Conservation (phyloP, 2,113 vertebrate species). For the Neodon shergylaensis region DNA sequence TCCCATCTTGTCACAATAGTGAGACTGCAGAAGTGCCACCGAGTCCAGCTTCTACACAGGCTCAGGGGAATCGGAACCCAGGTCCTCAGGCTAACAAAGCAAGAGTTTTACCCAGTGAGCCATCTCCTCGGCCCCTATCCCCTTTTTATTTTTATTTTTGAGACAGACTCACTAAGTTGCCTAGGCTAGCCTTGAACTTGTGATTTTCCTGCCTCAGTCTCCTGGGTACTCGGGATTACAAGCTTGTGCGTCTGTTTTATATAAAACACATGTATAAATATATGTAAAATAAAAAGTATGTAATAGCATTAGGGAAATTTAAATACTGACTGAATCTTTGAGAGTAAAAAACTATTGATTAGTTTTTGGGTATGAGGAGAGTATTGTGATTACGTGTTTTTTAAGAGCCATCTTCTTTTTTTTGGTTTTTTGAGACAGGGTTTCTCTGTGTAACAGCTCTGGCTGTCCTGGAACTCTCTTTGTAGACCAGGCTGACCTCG, state of each 20-base stretch:
- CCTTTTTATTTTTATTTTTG: neutral
- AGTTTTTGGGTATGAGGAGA: slow-evolving; percentile 45
- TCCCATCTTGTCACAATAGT: neutral
- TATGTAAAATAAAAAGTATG: neutral
- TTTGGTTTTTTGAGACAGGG: neutral
- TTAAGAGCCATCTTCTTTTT: slow-evolving; percentile 35
- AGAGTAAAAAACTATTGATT: slow-evolving; percentile 43
- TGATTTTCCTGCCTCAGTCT: neutral
- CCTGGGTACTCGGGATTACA: neutral
- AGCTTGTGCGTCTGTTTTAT: neutral
- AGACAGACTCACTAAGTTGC: neutral
- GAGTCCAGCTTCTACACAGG: neutral
- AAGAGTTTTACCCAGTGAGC: neutral
- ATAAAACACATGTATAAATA: neutral
- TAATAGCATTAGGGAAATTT: slow-evolving; percentile 19
- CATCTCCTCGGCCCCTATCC: neutral
- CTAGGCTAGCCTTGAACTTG: neutral
- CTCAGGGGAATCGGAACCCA: neutral
- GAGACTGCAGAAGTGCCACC: neutral
- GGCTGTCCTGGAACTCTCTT: no score
- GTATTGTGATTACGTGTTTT: slow-evolving; percentile 57
- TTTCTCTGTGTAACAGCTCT: no score
- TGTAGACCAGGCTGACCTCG: no score
- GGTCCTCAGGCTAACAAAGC: neutral
- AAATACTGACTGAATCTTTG: slow-evolving; percentile 43